Evolutionary conservation across 2,797 vertebrate species (phyloP).

Genomic region (Clamator glandarius): DNA sequence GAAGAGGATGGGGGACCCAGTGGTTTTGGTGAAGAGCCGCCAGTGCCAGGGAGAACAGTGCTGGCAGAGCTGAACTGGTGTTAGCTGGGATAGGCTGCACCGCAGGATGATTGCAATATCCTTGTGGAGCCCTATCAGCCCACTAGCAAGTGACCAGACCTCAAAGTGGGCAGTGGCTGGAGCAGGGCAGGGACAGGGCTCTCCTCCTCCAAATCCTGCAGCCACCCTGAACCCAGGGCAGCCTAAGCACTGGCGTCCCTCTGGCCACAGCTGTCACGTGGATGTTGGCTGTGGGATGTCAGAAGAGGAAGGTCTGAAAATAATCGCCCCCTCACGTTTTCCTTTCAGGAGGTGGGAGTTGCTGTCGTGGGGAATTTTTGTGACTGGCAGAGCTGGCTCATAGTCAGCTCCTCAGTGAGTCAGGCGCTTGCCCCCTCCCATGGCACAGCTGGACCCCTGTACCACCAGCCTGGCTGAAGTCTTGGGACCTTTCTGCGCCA

Average conservation of each 20-base stretch:
- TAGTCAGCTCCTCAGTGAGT: conserved; percentile 4
- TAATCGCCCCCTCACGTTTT: conserved; percentile 33
- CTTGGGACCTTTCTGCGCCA: fast-evolving
- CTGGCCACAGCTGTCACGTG: background rate
- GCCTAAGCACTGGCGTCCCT: background rate
- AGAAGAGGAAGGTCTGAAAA: conserved; percentile 58
- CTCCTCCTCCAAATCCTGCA: background rate
- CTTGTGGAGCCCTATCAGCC: background rate
- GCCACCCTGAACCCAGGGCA: background rate
- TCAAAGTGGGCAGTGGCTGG: background rate
- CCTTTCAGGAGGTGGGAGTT: background rate
- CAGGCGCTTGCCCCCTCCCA: background rate
- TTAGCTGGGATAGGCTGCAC: background rate
- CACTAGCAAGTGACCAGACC: background rate
- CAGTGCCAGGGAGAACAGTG: background rate
- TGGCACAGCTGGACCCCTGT: background rate
- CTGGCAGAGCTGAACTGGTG: background rate
- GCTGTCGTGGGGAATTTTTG: background rate
- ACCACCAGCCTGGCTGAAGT: background rate
- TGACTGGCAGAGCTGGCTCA: conserved; percentile 34
- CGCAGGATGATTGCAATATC: fast-evolving
- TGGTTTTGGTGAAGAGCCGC: background rate
- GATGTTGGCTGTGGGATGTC: background rate
- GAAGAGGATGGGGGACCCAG: background rate
- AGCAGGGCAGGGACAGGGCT: background rate